Evolutionary conservation across 2,888 invertebrate genomes (phyloP).

Genomic region (Apoda limacodes): DNA sequence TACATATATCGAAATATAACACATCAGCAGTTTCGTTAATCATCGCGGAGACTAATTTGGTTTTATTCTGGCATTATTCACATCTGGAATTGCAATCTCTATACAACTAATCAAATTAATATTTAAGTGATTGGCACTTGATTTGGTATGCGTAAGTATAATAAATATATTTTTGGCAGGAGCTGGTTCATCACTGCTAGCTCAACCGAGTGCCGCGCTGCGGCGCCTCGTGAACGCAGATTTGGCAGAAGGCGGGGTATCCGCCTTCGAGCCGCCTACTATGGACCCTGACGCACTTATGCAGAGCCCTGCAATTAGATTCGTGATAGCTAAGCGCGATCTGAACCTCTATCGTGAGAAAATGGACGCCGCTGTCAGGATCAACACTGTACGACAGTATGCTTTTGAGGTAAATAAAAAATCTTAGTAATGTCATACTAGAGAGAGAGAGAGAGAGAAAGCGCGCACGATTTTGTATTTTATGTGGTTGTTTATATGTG

Average conservation of each 20-base stretch:
- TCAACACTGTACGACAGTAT: constrained; percentile 84
- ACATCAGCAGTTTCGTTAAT: no score
- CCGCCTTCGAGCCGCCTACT: constrained; percentile 45
- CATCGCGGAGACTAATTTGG: no score
- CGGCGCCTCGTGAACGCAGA: constrained; percentile 75
- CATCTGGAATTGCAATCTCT: no score
- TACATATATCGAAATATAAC: no score
- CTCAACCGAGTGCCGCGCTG: constrained; percentile 90
- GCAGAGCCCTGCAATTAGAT: constrained; percentile 86
- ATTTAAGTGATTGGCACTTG: no score
- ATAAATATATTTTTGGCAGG: no score
- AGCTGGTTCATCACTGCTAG: constrained; percentile 83
- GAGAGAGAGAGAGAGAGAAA: no score
- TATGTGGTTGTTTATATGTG: no score
- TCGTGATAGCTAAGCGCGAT: constrained; percentile 88
- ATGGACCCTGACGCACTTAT: constrained; percentile 71
- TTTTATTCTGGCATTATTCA: no score
- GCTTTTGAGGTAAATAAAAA: constrained; percentile 89
- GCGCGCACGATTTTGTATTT: neutral
- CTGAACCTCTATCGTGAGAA: constrained; percentile 84
- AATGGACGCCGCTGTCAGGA: constrained; percentile 88
- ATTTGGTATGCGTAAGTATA: no score
- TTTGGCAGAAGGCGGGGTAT: constrained; percentile 32
- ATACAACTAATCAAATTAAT: no score
- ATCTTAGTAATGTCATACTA: no score